phyloP scores from a whole-genome alignment of 2,888 invertebrate species.

The Artemia sp. region DNA sequence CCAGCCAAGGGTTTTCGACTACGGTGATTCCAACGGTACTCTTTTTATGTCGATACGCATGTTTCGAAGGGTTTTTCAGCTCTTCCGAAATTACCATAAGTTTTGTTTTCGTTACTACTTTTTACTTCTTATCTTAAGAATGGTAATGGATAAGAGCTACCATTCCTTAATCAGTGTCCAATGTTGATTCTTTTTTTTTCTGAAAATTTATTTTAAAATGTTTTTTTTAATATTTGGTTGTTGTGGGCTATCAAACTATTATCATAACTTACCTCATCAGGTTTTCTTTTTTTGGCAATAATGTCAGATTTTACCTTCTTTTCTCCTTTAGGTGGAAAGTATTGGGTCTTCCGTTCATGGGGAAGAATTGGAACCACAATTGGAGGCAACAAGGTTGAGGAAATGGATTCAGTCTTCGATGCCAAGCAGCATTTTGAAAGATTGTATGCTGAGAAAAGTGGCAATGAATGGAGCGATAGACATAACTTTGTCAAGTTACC shows the following conservation, averaged over 20 bases:
- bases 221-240: too few species aligned
- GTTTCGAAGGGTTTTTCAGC: too few species aligned
- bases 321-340: constrained; percentile 30
- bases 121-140: too few species aligned
- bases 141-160: constrained; percentile 9
- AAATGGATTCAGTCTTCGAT: constrained; percentile 34
- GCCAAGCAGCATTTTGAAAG: constrained; percentile 46
- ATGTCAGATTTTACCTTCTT: not conserved
- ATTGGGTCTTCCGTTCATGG: constrained; percentile 78
- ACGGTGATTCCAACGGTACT: too few species aligned
- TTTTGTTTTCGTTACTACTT: too few species aligned
- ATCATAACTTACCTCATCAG: not conserved
- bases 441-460: constrained; percentile 58
- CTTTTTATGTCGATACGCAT: too few species aligned
- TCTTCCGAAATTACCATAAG: too few species aligned
- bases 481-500: constrained; percentile 51
- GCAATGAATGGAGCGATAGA: constrained; percentile 55
- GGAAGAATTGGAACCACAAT: constrained; percentile 90
- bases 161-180: not conserved
- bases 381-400: constrained; percentile 51
- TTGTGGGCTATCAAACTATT: too few species aligned
- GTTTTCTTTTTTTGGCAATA: not conserved
- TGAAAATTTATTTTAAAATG: not conserved
- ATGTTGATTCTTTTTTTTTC: not conserved
- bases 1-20: too few species aligned